phyloP scores from a whole-genome alignment of 2,888 invertebrate species.

The Caenorhabditis virilis region DNA sequence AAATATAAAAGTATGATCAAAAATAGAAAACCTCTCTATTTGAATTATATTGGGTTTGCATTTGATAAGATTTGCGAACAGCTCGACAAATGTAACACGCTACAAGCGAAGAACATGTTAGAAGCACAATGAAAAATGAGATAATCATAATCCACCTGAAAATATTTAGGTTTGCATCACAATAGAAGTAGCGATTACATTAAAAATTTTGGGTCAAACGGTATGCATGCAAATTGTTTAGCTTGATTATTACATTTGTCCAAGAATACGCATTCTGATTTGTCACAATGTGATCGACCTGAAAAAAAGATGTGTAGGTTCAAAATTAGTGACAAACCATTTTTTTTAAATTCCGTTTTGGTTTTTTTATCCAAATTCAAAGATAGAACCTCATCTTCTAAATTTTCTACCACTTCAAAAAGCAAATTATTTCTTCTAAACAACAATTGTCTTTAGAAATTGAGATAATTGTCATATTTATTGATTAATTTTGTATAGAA shows the following conservation, averaged over 20 bases:
- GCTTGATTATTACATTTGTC: slow-evolving; percentile 56
- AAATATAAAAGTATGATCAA: neutral
- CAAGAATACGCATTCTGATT: slow-evolving; percentile 60
- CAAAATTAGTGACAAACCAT: neutral
- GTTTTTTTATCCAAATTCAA: neutral
- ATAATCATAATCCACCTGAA: slow-evolving; percentile 57
- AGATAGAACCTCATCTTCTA: neutral
- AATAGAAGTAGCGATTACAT: slow-evolving; percentile 25
- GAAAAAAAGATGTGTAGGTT: slow-evolving; percentile 2
- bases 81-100: slow-evolving; percentile 59
- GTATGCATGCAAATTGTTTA: slow-evolving; percentile 51
- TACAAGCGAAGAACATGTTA: slow-evolving; percentile 55
- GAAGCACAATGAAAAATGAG: slow-evolving; percentile 52
- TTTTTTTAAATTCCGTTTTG: neutral
- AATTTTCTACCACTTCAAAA: neutral
- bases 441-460: neutral
- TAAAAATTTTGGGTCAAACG: slow-evolving; percentile 50
- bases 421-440: neutral
- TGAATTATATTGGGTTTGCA: slow-evolving; percentile 38
- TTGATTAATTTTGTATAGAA: neutral
- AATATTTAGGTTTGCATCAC: neutral
- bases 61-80: slow-evolving; percentile 50
- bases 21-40: slow-evolving; percentile 36
- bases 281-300: slow-evolving; percentile 56
- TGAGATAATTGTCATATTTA: neutral